These are phyloP conservation scores for Lithophane leautieri DNA, from an alignment of 2,888 invertebrate genomes.

Conservation along the genomic window DNA sequence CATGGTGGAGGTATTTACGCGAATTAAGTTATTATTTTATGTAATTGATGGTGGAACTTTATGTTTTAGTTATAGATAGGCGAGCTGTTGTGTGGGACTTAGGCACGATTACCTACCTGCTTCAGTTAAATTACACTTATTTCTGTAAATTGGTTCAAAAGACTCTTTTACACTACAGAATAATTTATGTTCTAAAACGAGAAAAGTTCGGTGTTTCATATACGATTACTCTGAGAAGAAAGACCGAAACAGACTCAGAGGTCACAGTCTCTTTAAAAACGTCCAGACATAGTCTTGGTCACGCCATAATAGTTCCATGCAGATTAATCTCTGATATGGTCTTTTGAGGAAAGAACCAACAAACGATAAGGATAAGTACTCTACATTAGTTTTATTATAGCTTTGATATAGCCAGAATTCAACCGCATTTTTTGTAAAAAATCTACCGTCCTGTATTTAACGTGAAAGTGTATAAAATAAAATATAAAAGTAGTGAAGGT, in stretches of 20 bases:
- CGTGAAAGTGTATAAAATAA: not conserved
- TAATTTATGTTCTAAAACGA: too few relatives aligned
- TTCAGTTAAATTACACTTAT: not conserved
- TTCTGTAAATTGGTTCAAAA: too few relatives aligned
- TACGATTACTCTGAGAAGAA: too few relatives aligned
- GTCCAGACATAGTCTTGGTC: too few relatives aligned
- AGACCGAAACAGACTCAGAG: too few relatives aligned
- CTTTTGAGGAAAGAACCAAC: too few relatives aligned
- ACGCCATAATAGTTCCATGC: too few relatives aligned
- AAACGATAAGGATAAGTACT: not conserved
- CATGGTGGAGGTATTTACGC: not conserved
- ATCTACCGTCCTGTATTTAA: not conserved
- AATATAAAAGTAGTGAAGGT: not conserved
- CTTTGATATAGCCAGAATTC: too few relatives aligned
- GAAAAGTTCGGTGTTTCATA: too few relatives aligned
- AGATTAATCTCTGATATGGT: too few relatives aligned
- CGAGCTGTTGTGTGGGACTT: not conserved
- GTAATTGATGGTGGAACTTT: conserved; percentile 12
- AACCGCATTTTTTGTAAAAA: not conserved
- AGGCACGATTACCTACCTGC: not conserved
- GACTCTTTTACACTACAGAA: too few relatives aligned
- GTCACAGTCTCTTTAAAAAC: too few relatives aligned
- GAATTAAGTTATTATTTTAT: conserved; percentile 35
- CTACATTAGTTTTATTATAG: not conserved
- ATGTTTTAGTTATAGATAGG: not conserved